A percentile compares a stretch with the other conserved stretches of the same genome.
These are phyloP conservation scores for cat (Felis catus) DNA, from an alignment of 2,113 vertebrate genomes.

Conservation along the genomic window F.catus_Fca126_mat1.0 CM031419.1:177996001-177996500, in stretches of 20 bases:
- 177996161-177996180: background rate
- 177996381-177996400: background rate
- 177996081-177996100: background rate
- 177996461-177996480: background rate
- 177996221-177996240: background rate
- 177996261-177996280: background rate
- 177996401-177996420: background rate
- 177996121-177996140: background rate
- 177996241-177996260: background rate
- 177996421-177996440: constrained; percentile 31
- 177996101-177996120: background rate
- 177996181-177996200: background rate
- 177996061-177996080: background rate
- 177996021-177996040: background rate
- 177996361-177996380: background rate
- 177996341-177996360: background rate
- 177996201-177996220: background rate
- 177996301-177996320: background rate
- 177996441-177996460: background rate
- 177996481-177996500: background rate
- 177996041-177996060: background rate
- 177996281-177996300: background rate
- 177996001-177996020: background rate
- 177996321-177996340: background rate
- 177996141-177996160: background rate